These are phyloP conservation scores for Elegia similella DNA, from an alignment of 2,888 invertebrate species.

Conservation along the genomic window DNA sequence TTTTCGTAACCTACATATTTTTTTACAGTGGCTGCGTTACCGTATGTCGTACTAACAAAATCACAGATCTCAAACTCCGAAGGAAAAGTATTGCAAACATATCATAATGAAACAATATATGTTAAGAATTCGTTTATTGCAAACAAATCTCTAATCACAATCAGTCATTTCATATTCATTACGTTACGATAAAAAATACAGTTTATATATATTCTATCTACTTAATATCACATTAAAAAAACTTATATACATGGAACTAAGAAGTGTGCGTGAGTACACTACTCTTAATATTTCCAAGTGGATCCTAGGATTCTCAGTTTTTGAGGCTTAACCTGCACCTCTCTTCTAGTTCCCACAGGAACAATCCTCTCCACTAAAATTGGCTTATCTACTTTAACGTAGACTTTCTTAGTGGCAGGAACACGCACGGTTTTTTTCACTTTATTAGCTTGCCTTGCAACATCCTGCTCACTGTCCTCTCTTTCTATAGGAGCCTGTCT, in stretches of 20 bases:
- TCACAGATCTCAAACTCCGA: too few relatives aligned
- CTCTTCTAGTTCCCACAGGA: slow-evolving; percentile 37
- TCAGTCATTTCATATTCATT: neutral
- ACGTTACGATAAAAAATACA: neutral
- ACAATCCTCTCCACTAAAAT: slow-evolving; percentile 38
- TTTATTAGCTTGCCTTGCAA: slow-evolving; percentile 37
- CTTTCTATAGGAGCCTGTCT: slow-evolving; percentile 38
- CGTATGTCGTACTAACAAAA: too few relatives aligned
- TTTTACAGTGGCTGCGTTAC: too few relatives aligned
- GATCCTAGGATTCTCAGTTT: slow-evolving; percentile 47
- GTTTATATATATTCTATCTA: too few relatives aligned
- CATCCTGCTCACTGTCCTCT: slow-evolving; percentile 36
- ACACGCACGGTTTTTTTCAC: slow-evolving; percentile 35
- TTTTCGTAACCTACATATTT: too few relatives aligned
- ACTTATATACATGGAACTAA: too few relatives aligned
- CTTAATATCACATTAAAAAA: too few relatives aligned
- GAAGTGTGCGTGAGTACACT: too few relatives aligned
- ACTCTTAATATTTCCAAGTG: slow-evolving; percentile 48
- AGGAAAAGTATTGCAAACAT: too few relatives aligned
- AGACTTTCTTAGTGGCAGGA: slow-evolving; percentile 40
- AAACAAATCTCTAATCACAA: neutral
- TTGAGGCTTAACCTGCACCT: slow-evolving; percentile 39
- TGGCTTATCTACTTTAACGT: slow-evolving; percentile 43
- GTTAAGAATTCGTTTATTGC: neutral
- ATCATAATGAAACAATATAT: too few relatives aligned